Evolutionary conservation across 2,888 invertebrate species (phyloP), one percentile per base, ranked within the genome.

Genomic region (Rhimphoctona megacephalus): DNA sequence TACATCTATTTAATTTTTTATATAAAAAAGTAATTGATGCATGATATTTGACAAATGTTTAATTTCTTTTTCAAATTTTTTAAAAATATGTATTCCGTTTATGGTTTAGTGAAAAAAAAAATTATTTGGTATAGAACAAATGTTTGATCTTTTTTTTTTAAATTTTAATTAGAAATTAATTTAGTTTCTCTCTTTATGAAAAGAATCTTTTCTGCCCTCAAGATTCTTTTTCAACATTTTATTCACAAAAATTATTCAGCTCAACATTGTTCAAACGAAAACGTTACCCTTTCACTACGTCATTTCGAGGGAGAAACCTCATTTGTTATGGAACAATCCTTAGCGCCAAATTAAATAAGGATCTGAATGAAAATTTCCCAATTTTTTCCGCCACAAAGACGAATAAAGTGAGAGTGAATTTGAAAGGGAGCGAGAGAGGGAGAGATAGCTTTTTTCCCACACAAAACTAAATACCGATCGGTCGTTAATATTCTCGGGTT

Each of bases 401-500:
- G 43, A 46, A 64, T 22, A 43, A 64, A 39, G 46, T 30, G 46
- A 33, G 43, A 19, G 22, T 17, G 43, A 57, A 25, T 30, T 36
- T 30, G 33, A 46, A 33, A 43, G 30, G 67, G 39, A 54, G n/a
- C 61, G 30, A 72, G 36, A 80, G 43, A 74, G 17, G 11, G 30
- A 17, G 30, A 46, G 30, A 30, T 49, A 9, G n/a, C 19, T 69
- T 39, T 4, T 72, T 80, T 72, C 39, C 19, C 25, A 19, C 64
- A n/a, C 30, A 61, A 49, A 83, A 85, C 64, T 76, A 46, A 70
- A 70, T 81, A 84, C 83, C 83, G 84, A 76, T 81, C 57, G 72
- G 85, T 79, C 81, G 81, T 77, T 85, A 85, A 87, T 84, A 88
- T 87, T 85, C 84, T 52, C 52, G 72, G 70, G 52, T 82, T 69